Percentiles rank a stretch among this genome's conserved stretches.
Conservation (phyloP, 2,797 vertebrate species). For the Lepilemur septentrionalis region DNA sequence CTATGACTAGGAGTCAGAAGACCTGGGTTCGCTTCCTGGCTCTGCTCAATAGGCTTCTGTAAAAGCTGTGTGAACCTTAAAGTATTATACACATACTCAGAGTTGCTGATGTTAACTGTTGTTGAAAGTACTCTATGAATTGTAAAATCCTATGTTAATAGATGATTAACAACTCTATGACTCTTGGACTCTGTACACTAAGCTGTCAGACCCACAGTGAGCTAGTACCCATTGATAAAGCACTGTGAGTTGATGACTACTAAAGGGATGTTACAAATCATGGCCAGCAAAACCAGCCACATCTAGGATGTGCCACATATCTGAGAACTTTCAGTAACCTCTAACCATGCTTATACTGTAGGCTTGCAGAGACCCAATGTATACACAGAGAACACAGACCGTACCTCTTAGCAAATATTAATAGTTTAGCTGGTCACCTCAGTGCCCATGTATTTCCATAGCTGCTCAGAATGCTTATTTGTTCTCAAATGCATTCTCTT, state of each 20-base stretch:
- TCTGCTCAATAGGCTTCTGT: constrained; percentile 1
- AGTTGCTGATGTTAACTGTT: background rate
- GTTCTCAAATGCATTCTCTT: constrained; percentile 43
- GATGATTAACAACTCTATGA: background rate
- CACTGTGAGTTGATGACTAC: background rate
- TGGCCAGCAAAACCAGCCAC: background rate
- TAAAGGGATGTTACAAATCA: background rate
- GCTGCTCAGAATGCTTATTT: constrained; percentile 34
- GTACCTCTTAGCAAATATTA: background rate
- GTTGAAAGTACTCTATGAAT: background rate
- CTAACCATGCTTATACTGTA: background rate
- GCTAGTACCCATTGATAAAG: background rate
- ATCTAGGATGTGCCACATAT: background rate
- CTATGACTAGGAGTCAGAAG: background rate
- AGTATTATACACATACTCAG: background rate
- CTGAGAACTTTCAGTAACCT: background rate
- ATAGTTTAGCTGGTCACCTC: background rate
- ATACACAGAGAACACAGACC: background rate
- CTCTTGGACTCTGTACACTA: background rate
- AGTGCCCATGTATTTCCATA: background rate
- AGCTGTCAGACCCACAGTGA: background rate
- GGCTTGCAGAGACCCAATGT: background rate
- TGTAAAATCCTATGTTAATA: constrained; percentile 1
- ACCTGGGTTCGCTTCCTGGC: constrained; percentile 5
- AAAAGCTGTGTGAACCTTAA: constrained; percentile 19